phyloP scores from a whole-genome alignment of 2,888 invertebrate genomes.

The Dascillus cervinus region DNA sequence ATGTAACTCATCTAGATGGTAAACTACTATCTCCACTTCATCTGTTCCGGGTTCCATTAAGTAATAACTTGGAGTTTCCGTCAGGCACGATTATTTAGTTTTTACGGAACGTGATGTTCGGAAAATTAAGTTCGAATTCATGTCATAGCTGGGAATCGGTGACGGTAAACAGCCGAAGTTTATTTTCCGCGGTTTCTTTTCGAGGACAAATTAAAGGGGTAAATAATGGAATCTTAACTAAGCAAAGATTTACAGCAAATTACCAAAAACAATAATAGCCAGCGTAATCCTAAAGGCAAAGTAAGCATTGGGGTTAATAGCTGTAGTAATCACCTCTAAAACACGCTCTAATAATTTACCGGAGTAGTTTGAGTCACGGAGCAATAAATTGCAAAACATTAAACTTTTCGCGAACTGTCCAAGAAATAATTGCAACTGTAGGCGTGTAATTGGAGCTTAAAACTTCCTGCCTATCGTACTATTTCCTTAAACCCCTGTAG shows the following conservation, averaged over 20 bases:
- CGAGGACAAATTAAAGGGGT: no score
- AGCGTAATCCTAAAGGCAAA: slow-evolving; percentile 7
- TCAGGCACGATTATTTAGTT: no score
- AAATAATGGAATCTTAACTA: not conserved
- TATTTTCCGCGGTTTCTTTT: no score
- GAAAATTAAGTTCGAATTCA: no score
- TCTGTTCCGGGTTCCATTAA: no score
- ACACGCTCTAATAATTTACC: slow-evolving; percentile 30
- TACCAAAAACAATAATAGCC: not conserved
- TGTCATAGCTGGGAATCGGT: no score
- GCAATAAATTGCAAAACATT: slow-evolving; percentile 38
- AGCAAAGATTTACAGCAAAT: not conserved
- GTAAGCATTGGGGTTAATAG: slow-evolving; percentile 24
- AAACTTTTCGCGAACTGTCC: slow-evolving; percentile 38
- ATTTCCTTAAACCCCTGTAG: slow-evolving; percentile 18
- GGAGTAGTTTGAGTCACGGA: slow-evolving; percentile 28
- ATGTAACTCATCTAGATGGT: slow-evolving; percentile 14
- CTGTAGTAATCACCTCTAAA: slow-evolving; percentile 26
- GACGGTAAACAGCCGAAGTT: no score
- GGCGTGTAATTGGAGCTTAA: slow-evolving; percentile 35
- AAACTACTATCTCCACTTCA: slow-evolving; percentile 15
- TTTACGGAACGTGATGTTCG: no score
- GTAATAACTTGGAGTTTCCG: no score
- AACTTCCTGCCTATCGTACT: slow-evolving; percentile 18
- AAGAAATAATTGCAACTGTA: slow-evolving; percentile 39